Conservation (phyloP, 2,797 vertebrate species). For the Mus caroli region DNA sequence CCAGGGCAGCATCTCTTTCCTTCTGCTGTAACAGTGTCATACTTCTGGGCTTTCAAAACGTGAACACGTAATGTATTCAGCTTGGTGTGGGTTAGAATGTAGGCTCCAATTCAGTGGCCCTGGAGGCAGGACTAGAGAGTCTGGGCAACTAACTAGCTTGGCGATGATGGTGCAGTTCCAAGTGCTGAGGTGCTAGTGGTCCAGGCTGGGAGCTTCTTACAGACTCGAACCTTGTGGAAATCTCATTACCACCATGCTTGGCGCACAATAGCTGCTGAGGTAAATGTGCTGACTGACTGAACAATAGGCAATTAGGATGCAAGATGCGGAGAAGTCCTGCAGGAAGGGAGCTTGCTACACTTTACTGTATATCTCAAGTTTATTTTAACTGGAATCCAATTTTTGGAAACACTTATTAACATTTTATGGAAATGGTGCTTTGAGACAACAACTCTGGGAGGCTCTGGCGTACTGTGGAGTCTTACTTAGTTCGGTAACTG, state of each 20-base stretch:
- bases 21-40: neutral
- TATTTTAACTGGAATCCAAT: constrained; percentile 58
- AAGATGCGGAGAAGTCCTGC: constrained; percentile 30
- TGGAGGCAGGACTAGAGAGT: neutral
- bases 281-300: constrained; percentile 24
- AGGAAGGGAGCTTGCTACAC: constrained; percentile 49
- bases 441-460: constrained; percentile 61
- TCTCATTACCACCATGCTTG: constrained; percentile 23
- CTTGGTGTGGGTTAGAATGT: neutral
- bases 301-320: constrained; percentile 63
- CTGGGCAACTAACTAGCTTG: neutral
- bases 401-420: constrained; percentile 74
- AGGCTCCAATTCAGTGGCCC: neutral
- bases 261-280: neutral
- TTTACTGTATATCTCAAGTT: constrained; percentile 52
- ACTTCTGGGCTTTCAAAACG: neutral
- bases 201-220: neutral
- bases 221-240: neutral
- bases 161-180: neutral
- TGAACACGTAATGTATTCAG: neutral
- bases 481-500: neutral
- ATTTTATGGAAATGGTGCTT: constrained; percentile 52
- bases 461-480: neutral
- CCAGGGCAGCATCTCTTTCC: neutral
- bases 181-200: neutral